Evolutionary conservation across 2,797 vertebrate species (phyloP).

Genomic region (Aplochiton taeniatus): DNA sequence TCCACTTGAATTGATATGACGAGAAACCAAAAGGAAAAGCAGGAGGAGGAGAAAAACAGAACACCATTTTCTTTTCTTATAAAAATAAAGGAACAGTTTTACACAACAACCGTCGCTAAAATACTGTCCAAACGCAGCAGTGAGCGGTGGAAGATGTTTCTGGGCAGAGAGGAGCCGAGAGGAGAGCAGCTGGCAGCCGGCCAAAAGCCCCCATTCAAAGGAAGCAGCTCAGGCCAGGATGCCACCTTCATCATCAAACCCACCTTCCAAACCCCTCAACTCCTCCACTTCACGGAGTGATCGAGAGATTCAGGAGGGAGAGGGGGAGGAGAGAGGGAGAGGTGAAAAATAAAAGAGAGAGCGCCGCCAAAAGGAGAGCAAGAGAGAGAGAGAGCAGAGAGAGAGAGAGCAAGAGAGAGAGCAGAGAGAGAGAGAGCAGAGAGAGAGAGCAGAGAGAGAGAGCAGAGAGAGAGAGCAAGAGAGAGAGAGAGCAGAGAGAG

Average conservation of each 20-base stretch:
- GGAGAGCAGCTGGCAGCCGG: background rate
- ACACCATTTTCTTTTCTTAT: too few relatives aligned
- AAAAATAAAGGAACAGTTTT: too few relatives aligned
- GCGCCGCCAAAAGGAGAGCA: background rate
- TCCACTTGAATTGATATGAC: conserved; percentile 52
- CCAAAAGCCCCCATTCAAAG: background rate
- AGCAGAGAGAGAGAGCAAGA: conserved; percentile 6
- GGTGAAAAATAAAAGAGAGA: background rate
- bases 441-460: background rate
- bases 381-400: background rate
- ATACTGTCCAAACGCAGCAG: too few relatives aligned
- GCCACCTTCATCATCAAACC: background rate
- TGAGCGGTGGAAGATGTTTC: too few relatives aligned
- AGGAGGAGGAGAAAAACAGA: background rate
- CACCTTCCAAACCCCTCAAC: background rate
- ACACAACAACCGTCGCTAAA: too few relatives aligned
- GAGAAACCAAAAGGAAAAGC: background rate
- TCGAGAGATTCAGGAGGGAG: background rate
- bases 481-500: background rate
- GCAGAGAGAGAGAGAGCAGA: conserved; percentile 8
- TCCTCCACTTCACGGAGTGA: background rate
- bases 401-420: conserved; percentile 1
- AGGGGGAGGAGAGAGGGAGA: background rate
- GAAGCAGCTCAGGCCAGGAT: background rate
- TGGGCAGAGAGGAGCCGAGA: too few relatives aligned